Evolutionary conservation across 2,113 vertebrate genomes (phyloP), one percentile per base, ranked within the genome.

Genomic region (Chaetura pelagica): DNA sequence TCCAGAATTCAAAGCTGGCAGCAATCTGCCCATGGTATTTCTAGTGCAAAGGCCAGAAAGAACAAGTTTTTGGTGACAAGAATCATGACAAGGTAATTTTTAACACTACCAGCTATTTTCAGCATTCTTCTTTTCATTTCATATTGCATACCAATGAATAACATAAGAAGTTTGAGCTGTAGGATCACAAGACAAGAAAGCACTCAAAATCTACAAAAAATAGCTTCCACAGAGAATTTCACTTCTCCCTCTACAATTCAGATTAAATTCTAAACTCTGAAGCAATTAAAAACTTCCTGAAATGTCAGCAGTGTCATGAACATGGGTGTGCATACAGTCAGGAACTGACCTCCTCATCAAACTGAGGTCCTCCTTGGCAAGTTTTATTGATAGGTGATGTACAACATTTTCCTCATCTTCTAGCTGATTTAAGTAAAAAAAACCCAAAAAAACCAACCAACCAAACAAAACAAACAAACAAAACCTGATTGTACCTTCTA

Each of bases 261-360:
- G 58, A 42, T 3, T 54, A 46, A 44, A 61, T 38, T 30, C 76
- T 38, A 10, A 26, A 49, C 32, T 72, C 35, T 26, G 55, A 74
- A 66, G 20, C 49, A 75, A 83, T 29, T 62, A 5, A 35, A 82
- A 78, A 16, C 14, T 55, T 32, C 17, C n/a, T 77, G 66, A 86
- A 92, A 59, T 18, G 19, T 24, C 38, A 75, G 26, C 32, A 88
- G 20, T 11, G 38, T 9, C 77, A 78, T n/a, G 51, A 63, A 30
- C 22, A 12, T 4, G 11, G 17, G 4, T 26, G 15, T 4, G 4
- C 2, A 0, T 5, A 9, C 0, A 71, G n/a, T 5, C 46, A 84
- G 69, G 63, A 72, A 30, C 18, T 8, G 14, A 64, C 2, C 32
- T 58, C 32, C 38, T 82, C 84, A 66, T 14, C 61, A 69, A 48